Conservation (phyloP, 35 echinoderm and acorn worm genomes). For the Apostichopus japonicus region DNA sequence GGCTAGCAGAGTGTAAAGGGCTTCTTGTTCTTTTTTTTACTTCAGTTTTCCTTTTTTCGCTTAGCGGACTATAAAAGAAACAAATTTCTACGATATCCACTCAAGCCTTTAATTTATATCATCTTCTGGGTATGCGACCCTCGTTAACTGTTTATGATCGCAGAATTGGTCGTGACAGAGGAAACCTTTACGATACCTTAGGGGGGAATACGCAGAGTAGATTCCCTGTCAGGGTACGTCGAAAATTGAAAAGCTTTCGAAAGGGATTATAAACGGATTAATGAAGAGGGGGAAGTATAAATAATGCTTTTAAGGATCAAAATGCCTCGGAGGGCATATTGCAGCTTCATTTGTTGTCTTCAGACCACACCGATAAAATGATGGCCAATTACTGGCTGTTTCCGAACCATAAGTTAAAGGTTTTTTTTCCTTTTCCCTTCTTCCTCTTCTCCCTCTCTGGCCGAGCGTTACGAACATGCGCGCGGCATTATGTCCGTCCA, state of each 20-base stretch:
- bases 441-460: not conserved
- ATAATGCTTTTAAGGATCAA: slow-evolving; percentile 46
- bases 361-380: not conserved
- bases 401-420: not conserved
- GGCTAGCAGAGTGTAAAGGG: not conserved
- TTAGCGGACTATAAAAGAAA: not conserved
- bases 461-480: not conserved
- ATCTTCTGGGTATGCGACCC: slow-evolving; percentile 16
- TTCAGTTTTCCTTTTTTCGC: too few species aligned
- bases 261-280: slow-evolving; percentile 44
- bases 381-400: slow-evolving; percentile 26
- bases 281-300: slow-evolving; percentile 15
- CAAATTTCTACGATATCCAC: not conserved
- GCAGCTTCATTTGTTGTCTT: slow-evolving; percentile 13
- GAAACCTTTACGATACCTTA: slow-evolving; percentile 38
- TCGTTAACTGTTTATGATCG: slow-evolving; percentile 25
- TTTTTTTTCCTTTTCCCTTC: too few species aligned
- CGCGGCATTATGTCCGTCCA: not conserved
- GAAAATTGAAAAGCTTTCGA: slow-evolving; percentile 48
- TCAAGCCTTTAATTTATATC: slow-evolving; percentile 36
- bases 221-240: slow-evolving; percentile 20
- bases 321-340: slow-evolving; percentile 37
- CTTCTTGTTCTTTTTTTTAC: not conserved
- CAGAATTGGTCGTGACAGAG: slow-evolving; percentile 47
- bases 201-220: not conserved